Percentiles rank a stretch among this genome's conserved stretches.
Conservation (phyloP, 30 jellyfish, hydroid and myxozoan species). For the Turritopsis dohrnii region DNA sequence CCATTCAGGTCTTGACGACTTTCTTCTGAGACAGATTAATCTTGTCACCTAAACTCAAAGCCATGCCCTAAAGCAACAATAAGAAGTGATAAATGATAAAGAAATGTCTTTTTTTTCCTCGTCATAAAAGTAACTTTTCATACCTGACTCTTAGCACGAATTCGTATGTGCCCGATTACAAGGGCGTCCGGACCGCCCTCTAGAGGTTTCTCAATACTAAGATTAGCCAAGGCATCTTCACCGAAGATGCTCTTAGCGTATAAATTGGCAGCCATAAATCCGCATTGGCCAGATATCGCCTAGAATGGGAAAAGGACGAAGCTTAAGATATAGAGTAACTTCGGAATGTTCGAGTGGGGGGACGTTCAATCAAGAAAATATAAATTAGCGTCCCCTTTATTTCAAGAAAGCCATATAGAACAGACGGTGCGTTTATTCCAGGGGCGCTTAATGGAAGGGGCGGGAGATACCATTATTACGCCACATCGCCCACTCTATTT, state of each 20-base stretch:
- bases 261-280: constrained; percentile 92
- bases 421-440: no score
- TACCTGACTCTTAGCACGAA: constrained; percentile 97
- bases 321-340: no score
- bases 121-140: neutral
- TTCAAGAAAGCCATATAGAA: no score
- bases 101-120: neutral
- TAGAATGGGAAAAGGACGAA: neutral
- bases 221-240: constrained; percentile 92
- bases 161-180: constrained; percentile 86
- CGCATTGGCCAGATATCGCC: constrained; percentile 96
- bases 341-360: neutral
- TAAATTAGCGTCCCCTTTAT: no score
- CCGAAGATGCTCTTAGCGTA: constrained; percentile 89
- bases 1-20: constrained; percentile 15
- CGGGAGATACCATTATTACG: no score
- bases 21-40: constrained; percentile 83
- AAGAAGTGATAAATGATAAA: neutral
- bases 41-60: constrained; percentile 86
- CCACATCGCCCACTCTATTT: no score
- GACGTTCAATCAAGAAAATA: neutral
- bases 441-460: no score
- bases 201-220: constrained; percentile 78
- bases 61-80: constrained; percentile 69
- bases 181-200: constrained; percentile 70